A percentile compares a stretch with the other conserved stretches of the same genome.
Conservation (phyloP, 2,888 invertebrate species). For the Tenthredo mesomela region DNA sequence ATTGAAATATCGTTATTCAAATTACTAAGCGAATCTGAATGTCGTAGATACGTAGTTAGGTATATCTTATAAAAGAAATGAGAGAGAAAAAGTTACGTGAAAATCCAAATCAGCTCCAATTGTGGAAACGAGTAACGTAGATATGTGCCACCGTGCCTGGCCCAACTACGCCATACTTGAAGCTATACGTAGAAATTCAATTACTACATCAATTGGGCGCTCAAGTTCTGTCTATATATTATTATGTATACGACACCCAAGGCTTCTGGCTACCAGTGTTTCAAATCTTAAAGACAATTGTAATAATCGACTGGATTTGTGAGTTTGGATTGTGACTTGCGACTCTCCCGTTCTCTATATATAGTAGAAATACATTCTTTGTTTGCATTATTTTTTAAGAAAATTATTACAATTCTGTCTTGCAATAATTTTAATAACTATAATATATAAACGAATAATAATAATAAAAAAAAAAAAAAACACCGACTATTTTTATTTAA, state of each 20-base stretch:
- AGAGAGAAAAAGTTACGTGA: conserved; percentile 27
- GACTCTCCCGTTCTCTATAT: conserved; percentile 36
- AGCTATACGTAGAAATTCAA: not conserved
- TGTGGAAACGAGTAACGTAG: conserved; percentile 22
- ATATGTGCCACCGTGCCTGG: conserved; percentile 30
- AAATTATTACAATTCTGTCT: not conserved
- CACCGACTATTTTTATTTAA: too few species aligned
- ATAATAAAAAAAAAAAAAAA: not conserved
- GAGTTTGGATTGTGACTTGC: conserved; percentile 18
- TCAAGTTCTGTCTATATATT: not conserved
- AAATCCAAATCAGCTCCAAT: conserved; percentile 19
- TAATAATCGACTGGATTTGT: conserved; percentile 5
- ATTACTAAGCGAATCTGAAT: conserved; percentile 28
- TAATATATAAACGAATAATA: not conserved
- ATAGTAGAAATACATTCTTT: conserved; percentile 11
- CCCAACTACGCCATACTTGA: not conserved
- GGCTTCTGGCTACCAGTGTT: conserved; percentile 2
- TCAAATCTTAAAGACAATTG: not conserved
- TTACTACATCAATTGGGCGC: not conserved
- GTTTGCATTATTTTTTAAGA: not conserved
- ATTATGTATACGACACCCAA: conserved; percentile 18
- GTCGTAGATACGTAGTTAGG: conserved; percentile 13
- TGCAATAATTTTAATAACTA: not conserved
- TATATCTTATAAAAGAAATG: not conserved
- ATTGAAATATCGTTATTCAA: not conserved